Base-by-base conservation (phyloP, 1,140 invertebrate genomes). In the Apis florea region DNA sequence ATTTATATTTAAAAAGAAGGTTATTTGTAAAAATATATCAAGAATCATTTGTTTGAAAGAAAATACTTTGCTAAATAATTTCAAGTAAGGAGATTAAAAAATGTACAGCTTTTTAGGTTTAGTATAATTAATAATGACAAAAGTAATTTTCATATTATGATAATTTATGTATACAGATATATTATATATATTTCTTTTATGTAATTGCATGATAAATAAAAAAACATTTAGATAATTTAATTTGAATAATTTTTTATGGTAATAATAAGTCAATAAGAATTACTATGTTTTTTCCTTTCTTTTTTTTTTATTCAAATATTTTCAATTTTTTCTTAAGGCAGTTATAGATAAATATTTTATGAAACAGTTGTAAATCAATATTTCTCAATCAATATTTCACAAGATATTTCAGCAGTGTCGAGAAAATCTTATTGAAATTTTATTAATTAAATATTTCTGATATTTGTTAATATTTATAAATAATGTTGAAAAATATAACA, bases 311-410 rank as follows among this genome's bases (percentile, higher is more conserved):
- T 17, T 49, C 13, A 4, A 24, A 77, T 26, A 68, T n/a, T 47
- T 47, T 19, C 1, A 17, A 15, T 13, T 4, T 56, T 76, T 51
- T 19, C 11, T 69, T 21, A 13, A 10, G 9, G 12, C 12, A 56
- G 0, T 19, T 9, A 21, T 40, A 79, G 72, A 83, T 87, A 87
- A 78, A 86, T 64, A 76, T 83, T 86, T 86, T 63, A 61, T 56
- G 63, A 77, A 85, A 80, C 61, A 31, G 19, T 54, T 74, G 51
- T 61, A 31, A 2, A 31, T 31, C 31, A 31, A 31, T 31, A 31
- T 40, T 40, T 6, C 31, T 40, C 2, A 40, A 40, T 40, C 31
- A 40, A 40, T 40, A 40, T 40, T 40, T 40, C 31, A 40, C 0
- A 40, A 40, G 31, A 40, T 40, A 40, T 40, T 40, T 40, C 31